phyloP scores from a whole-genome alignment of 1,140 invertebrate genomes.

The Philaenus spumarius region DNA sequence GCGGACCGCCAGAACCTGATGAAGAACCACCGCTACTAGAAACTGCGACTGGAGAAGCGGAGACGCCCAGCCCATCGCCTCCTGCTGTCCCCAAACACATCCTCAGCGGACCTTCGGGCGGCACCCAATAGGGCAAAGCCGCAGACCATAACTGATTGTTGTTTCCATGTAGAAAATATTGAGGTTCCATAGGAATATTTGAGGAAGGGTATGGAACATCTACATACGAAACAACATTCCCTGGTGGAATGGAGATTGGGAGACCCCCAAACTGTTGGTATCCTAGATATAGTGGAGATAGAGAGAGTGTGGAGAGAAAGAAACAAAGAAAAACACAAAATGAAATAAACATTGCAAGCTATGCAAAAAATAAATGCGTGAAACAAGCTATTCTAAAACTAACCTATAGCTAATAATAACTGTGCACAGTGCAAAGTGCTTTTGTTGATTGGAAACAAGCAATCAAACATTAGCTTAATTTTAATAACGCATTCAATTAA shows the following conservation, averaged over 20 bases:
- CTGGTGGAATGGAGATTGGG: background rate
- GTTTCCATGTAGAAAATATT: conserved; percentile 16
- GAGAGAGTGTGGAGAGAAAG: conserved; percentile 15
- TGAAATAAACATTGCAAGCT: conserved; percentile 11
- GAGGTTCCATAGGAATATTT: conserved; percentile 9
- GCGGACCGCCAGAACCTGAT: conserved; percentile 11
- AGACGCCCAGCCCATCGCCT: background rate
- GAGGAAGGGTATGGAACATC: conserved; percentile 1
- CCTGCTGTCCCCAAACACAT: conserved; percentile 15
- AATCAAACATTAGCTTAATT: too few species aligned
- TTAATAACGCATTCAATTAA: too few species aligned
- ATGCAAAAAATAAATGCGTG: background rate
- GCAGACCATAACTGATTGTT: conserved; percentile 10
- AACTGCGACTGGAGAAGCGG: conserved; percentile 2
- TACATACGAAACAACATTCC: conserved; percentile 16
- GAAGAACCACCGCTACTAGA: conserved; percentile 15
- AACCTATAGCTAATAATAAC: background rate
- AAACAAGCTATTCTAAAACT: background rate
- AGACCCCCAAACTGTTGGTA: conserved; percentile 2
- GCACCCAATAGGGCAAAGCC: conserved; percentile 12
- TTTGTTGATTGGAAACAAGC: too few species aligned
- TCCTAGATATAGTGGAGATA: conserved; percentile 18
- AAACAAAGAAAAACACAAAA: conserved; percentile 12
- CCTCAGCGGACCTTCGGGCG: conserved; percentile 12
- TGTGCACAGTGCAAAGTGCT: too few species aligned